Conservation (phyloP, 2,113 vertebrate species). For the Butorides virescens region DNA sequence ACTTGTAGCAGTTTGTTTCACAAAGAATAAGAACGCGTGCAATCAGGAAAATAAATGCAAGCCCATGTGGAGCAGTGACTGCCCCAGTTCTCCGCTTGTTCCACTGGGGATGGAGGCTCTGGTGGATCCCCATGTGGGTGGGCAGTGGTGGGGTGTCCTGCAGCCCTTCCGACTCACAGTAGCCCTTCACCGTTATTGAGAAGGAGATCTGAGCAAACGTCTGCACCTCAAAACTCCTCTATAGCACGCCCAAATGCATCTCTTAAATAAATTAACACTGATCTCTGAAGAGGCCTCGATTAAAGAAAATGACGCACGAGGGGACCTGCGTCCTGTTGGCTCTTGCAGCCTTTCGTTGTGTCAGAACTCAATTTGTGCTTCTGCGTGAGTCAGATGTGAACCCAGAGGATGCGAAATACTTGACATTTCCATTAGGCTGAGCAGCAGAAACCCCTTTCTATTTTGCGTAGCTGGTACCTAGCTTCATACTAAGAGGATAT, state of each 20-base stretch:
- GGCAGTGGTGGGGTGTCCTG: neutral
- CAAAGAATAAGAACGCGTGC: neutral
- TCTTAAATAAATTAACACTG: neutral
- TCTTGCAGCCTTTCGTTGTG: neutral
- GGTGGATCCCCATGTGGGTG: accelerated
- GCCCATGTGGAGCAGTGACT: neutral
- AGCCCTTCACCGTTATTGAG: neutral
- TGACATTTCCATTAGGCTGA: conserved; percentile 1
- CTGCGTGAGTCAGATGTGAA: neutral
- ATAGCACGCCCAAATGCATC: neutral
- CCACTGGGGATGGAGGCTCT: accelerated
- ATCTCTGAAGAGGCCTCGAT: neutral
- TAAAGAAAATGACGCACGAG: neutral
- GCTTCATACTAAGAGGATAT: neutral
- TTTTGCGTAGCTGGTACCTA: neutral
- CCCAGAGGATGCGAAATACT: neutral
- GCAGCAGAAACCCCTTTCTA: neutral
- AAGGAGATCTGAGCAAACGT: neutral
- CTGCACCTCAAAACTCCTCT: neutral
- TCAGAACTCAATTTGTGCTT: neutral
- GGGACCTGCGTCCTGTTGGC: neutral
- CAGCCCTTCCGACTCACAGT: neutral
- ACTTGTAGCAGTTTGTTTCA: neutral
- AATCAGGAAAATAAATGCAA: neutral
- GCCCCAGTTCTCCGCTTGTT: neutral